Evolutionary conservation across 2,797 vertebrate species (phyloP).

Genomic region (Neolamprologus multifasciatus): DNA sequence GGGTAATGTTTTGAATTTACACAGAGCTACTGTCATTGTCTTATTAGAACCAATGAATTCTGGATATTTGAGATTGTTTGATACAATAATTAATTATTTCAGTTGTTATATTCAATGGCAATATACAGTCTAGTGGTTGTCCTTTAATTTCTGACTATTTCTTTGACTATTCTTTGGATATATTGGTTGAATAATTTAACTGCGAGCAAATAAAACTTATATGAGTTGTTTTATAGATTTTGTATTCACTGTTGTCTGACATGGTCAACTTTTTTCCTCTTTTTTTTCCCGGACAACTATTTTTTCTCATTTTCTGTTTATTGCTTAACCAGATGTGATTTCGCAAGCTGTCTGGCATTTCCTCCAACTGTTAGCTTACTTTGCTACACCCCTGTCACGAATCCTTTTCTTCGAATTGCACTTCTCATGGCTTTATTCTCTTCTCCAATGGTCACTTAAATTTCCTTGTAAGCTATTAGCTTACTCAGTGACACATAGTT

Average conservation of each 20-base stretch:
- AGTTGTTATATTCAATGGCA: constrained; percentile 70
- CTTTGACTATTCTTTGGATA: constrained; percentile 62
- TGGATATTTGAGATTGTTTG: constrained; percentile 70
- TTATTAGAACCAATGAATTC: constrained; percentile 69
- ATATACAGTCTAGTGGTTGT: constrained; percentile 69
- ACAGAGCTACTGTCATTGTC: constrained; percentile 66
- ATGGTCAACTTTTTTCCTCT: neutral
- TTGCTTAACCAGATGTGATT: neutral
- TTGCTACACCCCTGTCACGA: neutral
- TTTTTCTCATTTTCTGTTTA: neutral
- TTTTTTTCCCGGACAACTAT: neutral
- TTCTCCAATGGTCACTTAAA: neutral
- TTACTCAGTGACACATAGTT: neutral
- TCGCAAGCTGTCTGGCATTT: neutral
- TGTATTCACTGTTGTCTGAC: neutral
- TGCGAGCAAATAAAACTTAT: constrained; percentile 66
- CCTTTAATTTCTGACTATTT: constrained; percentile 59
- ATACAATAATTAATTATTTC: constrained; percentile 65
- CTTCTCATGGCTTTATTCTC: neutral
- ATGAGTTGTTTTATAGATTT: constrained; percentile 65
- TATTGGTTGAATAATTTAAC: constrained; percentile 70
- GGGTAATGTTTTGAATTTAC: constrained; percentile 62
- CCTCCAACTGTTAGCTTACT: neutral
- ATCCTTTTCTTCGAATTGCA: neutral
- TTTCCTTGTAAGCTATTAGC: neutral